Conservation (phyloP, 2,113 vertebrate genomes). For the Triplophysa dalaica region DNA sequence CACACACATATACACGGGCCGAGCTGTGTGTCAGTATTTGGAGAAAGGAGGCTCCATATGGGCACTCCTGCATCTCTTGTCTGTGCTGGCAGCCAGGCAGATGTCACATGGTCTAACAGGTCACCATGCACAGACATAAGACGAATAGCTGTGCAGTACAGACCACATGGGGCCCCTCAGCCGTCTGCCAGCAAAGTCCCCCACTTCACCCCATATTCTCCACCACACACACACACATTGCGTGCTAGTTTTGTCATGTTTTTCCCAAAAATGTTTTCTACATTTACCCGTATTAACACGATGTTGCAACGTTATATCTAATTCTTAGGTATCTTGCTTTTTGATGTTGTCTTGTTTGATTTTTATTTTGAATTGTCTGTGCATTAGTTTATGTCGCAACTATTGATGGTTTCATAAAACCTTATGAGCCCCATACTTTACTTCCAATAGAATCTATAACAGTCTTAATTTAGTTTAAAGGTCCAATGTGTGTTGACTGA, state of each 20-base stretch:
- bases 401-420: no score
- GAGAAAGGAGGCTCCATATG: conserved; percentile 56
- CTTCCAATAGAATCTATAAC: no score
- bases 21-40: conserved; percentile 50
- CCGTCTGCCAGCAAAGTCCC: conserved; percentile 52
- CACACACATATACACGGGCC: conserved; percentile 3
- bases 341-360: neutral
- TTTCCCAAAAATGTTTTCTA: neutral
- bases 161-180: conserved; percentile 51
- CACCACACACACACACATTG: conserved; percentile 17
- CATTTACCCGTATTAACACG: neutral
- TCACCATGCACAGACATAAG: conserved; percentile 55
- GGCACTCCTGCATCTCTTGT: conserved; percentile 49
- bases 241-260: conserved; percentile 22
- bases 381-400: no score
- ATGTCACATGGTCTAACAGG: conserved; percentile 55
- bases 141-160: conserved; percentile 55
- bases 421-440: no score
- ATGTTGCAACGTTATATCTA: neutral
- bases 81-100: conserved; percentile 56
- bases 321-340: neutral
- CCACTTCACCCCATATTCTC: conserved; percentile 32
- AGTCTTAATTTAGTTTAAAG: no score
- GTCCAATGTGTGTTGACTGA: no score
- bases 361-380: no score